Base-by-base conservation (phyloP, 2,797 vertebrate species). In the Rhinophrynus dorsalis region DNA sequence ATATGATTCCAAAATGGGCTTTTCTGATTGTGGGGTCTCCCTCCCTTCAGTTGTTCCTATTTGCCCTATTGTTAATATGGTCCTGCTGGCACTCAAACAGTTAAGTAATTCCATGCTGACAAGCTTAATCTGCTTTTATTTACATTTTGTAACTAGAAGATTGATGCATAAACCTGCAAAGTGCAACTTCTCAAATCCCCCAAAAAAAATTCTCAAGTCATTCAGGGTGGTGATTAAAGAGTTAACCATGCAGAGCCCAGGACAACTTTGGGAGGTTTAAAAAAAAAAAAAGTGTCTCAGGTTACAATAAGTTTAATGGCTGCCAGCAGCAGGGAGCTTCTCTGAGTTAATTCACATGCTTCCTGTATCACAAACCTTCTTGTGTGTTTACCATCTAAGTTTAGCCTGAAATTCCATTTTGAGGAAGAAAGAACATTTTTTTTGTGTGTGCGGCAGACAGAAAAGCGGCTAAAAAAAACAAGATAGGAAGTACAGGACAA, bases 281-380 rank as follows among this genome's bases (percentile, higher is more conserved):
- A 38, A 44, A 18, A 20, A 38, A 30, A n/a, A n/a, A n/a, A 30
- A 24, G 67, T 47, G 20, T 70, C 50, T 70, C 67, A 70, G 58
- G 67, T 70, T 70, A 70, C 67, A 70, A 55, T 23, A 38, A 35
- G 7, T 47, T 35, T 55, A 35, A 55, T 70, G 67, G 67, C 67
- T 70, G 58, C 58, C 67, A 69, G 57, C 47, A 69, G 66, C 9
- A 47, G 8, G 52, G n/a, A 29, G 33, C 23, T 3, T 47, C 24
- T 54, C n/a, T n/a, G 29, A 50, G 66, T 11, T 51, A 59, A 59
- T 51, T 15, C 32, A n/a, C 55, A 40, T 27, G 55, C 26, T 59
- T 62, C 67, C 67, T 70, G 67, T 24, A 30, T 59, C 44, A 24
- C 47, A 47, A 38, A 38, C 12, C 30, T 21, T 15, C 18, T 27